Evolutionary conservation across 2,113 vertebrate species (phyloP).

Genomic region (Fulica atra): DNA sequence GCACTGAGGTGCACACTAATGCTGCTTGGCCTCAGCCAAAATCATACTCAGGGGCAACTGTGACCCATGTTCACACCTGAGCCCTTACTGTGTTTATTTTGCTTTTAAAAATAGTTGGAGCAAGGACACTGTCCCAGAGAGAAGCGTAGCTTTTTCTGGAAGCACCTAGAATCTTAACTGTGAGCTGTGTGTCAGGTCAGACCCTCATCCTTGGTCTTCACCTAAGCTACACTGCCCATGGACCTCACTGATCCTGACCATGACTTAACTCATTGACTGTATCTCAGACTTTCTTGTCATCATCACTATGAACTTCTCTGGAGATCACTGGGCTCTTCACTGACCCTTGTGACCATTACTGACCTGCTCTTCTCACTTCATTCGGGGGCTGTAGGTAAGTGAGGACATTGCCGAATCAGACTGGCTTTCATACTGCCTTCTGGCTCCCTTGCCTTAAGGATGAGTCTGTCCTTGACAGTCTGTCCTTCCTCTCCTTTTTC

Average conservation of each 20-base stretch:
- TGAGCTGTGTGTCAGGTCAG: not conserved
- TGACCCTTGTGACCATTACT: not conserved
- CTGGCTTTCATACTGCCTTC: not conserved
- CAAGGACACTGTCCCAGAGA: not conserved
- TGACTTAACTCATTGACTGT: not conserved
- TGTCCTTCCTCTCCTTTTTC: not conserved
- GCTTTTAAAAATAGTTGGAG: not conserved
- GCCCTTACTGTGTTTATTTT: not conserved
- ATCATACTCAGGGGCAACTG: not conserved
- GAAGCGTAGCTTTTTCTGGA: not conserved
- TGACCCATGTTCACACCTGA: not conserved
- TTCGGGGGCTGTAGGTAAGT: not conserved
- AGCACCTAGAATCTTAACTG: not conserved
- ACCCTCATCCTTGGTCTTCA: not conserved
- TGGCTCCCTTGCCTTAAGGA: accelerated
- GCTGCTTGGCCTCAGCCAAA: not conserved
- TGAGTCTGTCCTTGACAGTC: not conserved
- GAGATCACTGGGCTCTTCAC: not conserved
- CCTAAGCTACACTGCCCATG: accelerated
- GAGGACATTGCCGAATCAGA: not conserved
- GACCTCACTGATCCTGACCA: not conserved
- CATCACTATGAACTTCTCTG: not conserved
- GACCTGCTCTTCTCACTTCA: not conserved
- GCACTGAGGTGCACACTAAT: not conserved
- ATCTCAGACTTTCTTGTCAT: not conserved